Evolutionary conservation across 2,888 invertebrate species (phyloP).

Genomic region (Leucophenga maculata): DNA sequence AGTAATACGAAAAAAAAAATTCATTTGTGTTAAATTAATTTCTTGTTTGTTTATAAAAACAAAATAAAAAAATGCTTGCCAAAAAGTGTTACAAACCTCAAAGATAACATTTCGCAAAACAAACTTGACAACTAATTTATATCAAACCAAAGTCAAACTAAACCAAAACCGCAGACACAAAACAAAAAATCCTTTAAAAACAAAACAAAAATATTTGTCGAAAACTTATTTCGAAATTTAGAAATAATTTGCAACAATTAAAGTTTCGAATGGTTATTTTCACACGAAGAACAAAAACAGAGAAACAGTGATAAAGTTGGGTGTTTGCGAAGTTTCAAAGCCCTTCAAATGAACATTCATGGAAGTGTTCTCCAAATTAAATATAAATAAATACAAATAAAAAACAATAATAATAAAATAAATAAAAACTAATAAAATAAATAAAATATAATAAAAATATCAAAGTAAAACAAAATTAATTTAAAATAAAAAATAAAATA

Average conservation of each 20-base stretch:
- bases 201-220: constrained; percentile 31
- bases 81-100: constrained; percentile 45
- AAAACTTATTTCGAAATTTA: not conserved
- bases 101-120: constrained; percentile 47
- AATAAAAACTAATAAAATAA: too few relatives aligned
- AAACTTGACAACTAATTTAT: constrained; percentile 57
- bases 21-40: too few relatives aligned
- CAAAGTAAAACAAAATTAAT: too few relatives aligned
- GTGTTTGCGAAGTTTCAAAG: not conserved
- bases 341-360: not conserved
- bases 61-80: not conserved
- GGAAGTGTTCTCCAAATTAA: too few relatives aligned
- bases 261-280: not conserved
- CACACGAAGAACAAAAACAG: not conserved
- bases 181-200: constrained; percentile 10
- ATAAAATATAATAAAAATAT: too few relatives aligned
- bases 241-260: constrained; percentile 45
- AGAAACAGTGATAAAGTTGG: not conserved
- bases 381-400: too few relatives aligned
- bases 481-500: too few relatives aligned
- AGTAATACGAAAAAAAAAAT: constrained; percentile 39
- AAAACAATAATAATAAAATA: too few relatives aligned
- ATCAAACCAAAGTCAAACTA: constrained; percentile 42
- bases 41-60: not conserved
- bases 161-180: constrained; percentile 26